Base-by-base conservation (phyloP, 2,888 invertebrate genomes). In the Philonicus albiceps region DNA sequence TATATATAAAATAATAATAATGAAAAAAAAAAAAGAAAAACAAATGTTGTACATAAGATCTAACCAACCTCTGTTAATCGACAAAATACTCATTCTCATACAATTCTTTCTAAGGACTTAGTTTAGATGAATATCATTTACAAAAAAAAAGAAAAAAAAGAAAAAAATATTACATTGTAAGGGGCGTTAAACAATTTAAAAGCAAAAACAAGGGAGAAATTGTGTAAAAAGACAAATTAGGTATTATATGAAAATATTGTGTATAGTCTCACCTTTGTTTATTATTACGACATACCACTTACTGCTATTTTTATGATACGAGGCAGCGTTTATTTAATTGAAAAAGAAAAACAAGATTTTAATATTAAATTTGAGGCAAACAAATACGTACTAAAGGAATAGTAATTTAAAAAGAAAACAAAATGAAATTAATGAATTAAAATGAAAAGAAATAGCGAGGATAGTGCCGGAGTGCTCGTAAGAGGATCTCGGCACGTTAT, bases 211-310 rank as follows among this genome's bases (percentile, higher is more conserved):
- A 81, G 81, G 81, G 81, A 81, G 81, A 81, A 81, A 55, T 81
- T 55, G 64, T 55, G 81, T 81, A 81, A 81, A 80, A 81, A 81
- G 81, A 81, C 81, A 81, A 53, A 81, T 81, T 81, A 81, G 81
- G 64, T 81, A 81, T 81, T 81, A 81, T 81, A 64, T 81, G 27
- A 81, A n/a, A 81, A 81, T 81, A 81, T 81, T 81, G 13, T 81
- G 81, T 55, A 55, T 55, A 81, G 49, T 55, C 16, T 19, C 80
- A 81, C 22, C 64, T 81, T 78, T 81, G 81, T 81, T 81, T 81
- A 81, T 31, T 11, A 43, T 81, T 81, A 81, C 30, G 16, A 76
- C 37, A 40, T 55, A 81, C 49, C 55, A 55, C 34, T 43, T 55
- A 55, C 31, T 81, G 49, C 49, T 80, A 80, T n/a, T 80, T 80